Conservation (phyloP, 2,888 invertebrate species). For the Drosophila kambysellisi region DNA sequence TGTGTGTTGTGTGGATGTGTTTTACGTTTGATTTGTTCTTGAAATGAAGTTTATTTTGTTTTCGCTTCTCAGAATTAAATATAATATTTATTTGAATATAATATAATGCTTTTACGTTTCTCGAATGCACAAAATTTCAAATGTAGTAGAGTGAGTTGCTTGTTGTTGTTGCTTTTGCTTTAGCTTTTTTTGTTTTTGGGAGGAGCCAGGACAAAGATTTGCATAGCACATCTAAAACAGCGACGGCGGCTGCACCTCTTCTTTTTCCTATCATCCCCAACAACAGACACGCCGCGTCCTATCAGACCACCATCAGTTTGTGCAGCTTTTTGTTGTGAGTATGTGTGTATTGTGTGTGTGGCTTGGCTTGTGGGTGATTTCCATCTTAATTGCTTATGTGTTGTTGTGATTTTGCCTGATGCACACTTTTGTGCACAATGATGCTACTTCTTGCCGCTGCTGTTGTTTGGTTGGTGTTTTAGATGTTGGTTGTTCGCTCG, state of each 20-base stretch:
- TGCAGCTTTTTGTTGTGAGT: conserved; percentile 27
- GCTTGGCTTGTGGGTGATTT: conserved; percentile 12
- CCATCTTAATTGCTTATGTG: conserved; percentile 1
- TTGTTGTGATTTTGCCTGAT: background rate
- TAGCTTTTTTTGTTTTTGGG: conserved; percentile 13
- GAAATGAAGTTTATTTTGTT: conserved; percentile 79
- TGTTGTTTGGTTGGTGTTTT: conserved; percentile 7
- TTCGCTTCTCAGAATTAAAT: conserved; percentile 82
- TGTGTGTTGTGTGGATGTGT: conserved; percentile 43
- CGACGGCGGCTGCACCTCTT: conserved; percentile 23
- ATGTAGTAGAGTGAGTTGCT: conserved; percentile 66
- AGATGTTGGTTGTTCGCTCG: conserved; percentile 1
- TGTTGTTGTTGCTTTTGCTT: conserved; percentile 44
- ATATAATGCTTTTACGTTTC: conserved; percentile 81
- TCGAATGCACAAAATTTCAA: conserved; percentile 83
- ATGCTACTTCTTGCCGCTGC: conserved; percentile 13
- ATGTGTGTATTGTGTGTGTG: background rate
- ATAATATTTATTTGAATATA: conserved; percentile 83
- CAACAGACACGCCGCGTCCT: conserved; percentile 47
- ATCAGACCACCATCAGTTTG: conserved; percentile 37
- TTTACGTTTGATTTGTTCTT: conserved; percentile 58
- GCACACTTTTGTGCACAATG: background rate
- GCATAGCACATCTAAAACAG: conserved; percentile 30
- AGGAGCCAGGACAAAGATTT: conserved; percentile 34
- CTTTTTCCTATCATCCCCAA: conserved; percentile 8